Conservation (phyloP, 2,113 vertebrate genomes). For the Cheilinus undulatus region DNA sequence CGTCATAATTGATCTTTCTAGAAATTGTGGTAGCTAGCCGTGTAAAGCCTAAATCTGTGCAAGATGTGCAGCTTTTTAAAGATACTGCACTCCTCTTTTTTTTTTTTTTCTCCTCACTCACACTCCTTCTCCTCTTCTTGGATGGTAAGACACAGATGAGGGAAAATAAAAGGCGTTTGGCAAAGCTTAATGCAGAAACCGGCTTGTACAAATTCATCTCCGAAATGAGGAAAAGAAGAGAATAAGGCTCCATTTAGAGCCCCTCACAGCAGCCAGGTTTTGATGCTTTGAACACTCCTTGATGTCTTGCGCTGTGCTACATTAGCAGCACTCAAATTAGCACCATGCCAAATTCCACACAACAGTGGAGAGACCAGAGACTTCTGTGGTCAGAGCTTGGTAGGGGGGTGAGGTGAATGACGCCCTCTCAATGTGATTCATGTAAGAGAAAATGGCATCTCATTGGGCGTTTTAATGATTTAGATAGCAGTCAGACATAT, state of each 20-base stretch:
- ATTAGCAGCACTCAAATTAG: constrained; percentile 69
- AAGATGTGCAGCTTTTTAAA: constrained; percentile 76
- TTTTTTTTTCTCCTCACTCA: constrained; percentile 29
- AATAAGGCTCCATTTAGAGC: constrained; percentile 45
- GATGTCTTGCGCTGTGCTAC: constrained; percentile 50
- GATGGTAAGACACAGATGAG: constrained; percentile 55
- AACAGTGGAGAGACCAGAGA: constrained; percentile 60
- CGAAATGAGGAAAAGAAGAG: constrained; percentile 31
- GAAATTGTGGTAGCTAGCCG: constrained; percentile 76
- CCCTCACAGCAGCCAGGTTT: constrained; percentile 40
- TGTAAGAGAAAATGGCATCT: constrained; percentile 70
- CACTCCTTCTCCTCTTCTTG: constrained; percentile 40
- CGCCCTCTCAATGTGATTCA: constrained; percentile 64
- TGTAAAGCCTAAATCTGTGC: constrained; percentile 76
- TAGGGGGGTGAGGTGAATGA: constrained; percentile 7
- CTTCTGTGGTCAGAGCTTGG: constrained; percentile 42
- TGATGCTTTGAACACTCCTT: constrained; percentile 29
- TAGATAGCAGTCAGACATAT: constrained; percentile 75
- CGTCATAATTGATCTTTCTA: constrained; percentile 82
- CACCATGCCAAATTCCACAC: constrained; percentile 74
- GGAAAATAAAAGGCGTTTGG: constrained; percentile 47
- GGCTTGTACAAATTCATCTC: constrained; percentile 41
- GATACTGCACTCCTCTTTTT: constrained; percentile 43
- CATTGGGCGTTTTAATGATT: constrained; percentile 70
- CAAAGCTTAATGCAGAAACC: constrained; percentile 56